Conservation (phyloP, 2,888 invertebrate species). For the Lycaena phlaeas region DNA sequence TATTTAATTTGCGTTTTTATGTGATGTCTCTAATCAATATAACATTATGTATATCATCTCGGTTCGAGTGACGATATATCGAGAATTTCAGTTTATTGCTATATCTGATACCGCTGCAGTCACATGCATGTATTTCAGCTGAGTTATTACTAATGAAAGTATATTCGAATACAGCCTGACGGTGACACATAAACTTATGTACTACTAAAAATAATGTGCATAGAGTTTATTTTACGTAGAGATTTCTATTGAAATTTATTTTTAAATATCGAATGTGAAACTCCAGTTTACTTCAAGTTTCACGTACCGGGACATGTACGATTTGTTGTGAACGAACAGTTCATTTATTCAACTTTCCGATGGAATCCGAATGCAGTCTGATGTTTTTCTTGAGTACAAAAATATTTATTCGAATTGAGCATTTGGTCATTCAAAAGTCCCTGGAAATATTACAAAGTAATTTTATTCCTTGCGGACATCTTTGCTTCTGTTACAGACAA, state of each 20-base stretch:
- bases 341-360: conserved; percentile 23
- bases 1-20: too few relatives aligned
- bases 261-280: conserved; percentile 6
- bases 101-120: too few relatives aligned
- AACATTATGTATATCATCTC: too few relatives aligned
- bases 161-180: too few relatives aligned
- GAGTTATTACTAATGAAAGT: too few relatives aligned
- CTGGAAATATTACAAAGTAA: neutral
- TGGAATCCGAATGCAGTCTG: conserved; percentile 11
- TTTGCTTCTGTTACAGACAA: neutral
- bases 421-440: neutral
- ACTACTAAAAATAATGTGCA: too few relatives aligned
- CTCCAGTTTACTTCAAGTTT: conserved; percentile 8
- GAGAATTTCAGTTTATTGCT: too few relatives aligned
- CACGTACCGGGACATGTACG: conserved; percentile 12
- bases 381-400: conserved; percentile 9
- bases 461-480: neutral
- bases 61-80: too few relatives aligned
- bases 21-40: too few relatives aligned
- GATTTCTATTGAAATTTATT: conserved; percentile 4
- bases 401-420: neutral
- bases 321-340: conserved; percentile 19
- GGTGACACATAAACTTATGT: too few relatives aligned
- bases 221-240: neutral
- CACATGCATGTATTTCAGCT: too few relatives aligned